A percentile compares a stretch with the other conserved stretches of the same genome.
These are phyloP conservation scores for silkworm (Bombyx mori) DNA, from an alignment of 1,140 invertebrate species.

Conservation along the genomic window ASM3026992v2 NC_085111.1:9871501-9872000, in stretches of 20 bases:
- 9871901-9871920: conserved; percentile 55
- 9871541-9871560: conserved; percentile 41
- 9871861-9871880: conserved; percentile 30
- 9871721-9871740: conserved; percentile 60
- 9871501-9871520: not conserved
- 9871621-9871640: conserved; percentile 58
- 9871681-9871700: conserved; percentile 62
- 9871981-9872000: conserved; percentile 27
- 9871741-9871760: conserved; percentile 65
- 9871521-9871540: conserved; percentile 7
- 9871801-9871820: conserved; percentile 57
- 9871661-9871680: conserved; percentile 64
- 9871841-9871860: conserved; percentile 28
- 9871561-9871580: conserved; percentile 31
- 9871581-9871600: conserved; percentile 28
- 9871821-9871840: conserved; percentile 58
- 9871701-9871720: conserved; percentile 47
- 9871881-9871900: conserved; percentile 41
- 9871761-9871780: conserved; percentile 65
- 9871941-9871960: conserved; percentile 46
- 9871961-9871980: conserved; percentile 32
- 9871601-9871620: conserved; percentile 40
- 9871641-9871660: conserved; percentile 52
- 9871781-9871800: conserved; percentile 64
- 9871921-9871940: conserved; percentile 53